phyloP scores from a whole-genome alignment of 1,140 invertebrate genomes.

The Pachyrhynchus sulphureomaculatus region DNA sequence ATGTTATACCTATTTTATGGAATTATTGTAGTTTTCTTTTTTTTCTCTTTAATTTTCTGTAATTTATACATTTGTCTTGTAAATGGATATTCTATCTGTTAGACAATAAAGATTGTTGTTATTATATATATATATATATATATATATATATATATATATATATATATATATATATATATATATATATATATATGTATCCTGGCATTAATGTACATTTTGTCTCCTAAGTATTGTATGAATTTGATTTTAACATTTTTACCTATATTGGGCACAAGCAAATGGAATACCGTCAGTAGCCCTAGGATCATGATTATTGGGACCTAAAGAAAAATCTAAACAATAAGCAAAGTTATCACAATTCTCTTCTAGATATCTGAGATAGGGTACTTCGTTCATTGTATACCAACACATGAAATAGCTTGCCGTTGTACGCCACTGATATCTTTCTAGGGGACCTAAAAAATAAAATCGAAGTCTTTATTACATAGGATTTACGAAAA shows the following conservation, averaged over 20 bases:
- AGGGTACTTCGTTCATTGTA: slow-evolving; percentile 58
- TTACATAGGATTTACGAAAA: background rate
- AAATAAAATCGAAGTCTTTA: background rate
- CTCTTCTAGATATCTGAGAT: slow-evolving; percentile 56
- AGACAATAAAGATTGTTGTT: too few relatives aligned
- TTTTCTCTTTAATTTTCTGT: too few relatives aligned
- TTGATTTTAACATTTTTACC: slow-evolving; percentile 8
- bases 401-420: slow-evolving; percentile 69
- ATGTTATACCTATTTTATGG: too few relatives aligned
- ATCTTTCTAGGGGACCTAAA: slow-evolving; percentile 50
- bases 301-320: slow-evolving; percentile 54
- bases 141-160: too few relatives aligned
- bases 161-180: too few relatives aligned
- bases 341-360: slow-evolving; percentile 63
- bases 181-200: too few relatives aligned
- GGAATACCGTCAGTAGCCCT: slow-evolving; percentile 57
- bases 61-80: too few relatives aligned
- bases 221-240: too few relatives aligned
- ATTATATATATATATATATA: too few relatives aligned
- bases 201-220: too few relatives aligned
- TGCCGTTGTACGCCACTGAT: slow-evolving; percentile 62
- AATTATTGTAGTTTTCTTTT: too few relatives aligned
- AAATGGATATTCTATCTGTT: too few relatives aligned
- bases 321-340: slow-evolving; percentile 54
- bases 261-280: slow-evolving; percentile 62